Percentiles rank a stretch among this genome's conserved stretches.
These are phyloP conservation scores for Macquaria australasica DNA, from an alignment of 2,113 vertebrate genomes.

Conservation along the genomic window DNA sequence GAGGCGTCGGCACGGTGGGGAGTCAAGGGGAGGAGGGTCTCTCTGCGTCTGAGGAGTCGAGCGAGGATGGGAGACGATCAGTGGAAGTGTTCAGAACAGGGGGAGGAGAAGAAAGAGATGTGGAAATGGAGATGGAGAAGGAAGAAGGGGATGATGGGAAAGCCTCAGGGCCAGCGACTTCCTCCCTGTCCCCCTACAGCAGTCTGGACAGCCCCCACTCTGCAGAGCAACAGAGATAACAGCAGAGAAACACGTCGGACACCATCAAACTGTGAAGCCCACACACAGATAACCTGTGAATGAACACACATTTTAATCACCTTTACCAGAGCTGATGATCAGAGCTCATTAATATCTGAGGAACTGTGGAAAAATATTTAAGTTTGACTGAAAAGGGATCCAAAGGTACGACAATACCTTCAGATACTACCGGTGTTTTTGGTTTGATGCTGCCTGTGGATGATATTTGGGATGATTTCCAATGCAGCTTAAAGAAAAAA, in stretches of 20 bases:
- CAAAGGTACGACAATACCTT: neutral
- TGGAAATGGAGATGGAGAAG: slow-evolving; percentile 53
- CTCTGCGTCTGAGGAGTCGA: slow-evolving; percentile 88
- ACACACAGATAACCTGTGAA: slow-evolving; percentile 23
- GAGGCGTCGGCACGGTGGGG: slow-evolving; percentile 84
- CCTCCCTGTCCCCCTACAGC: slow-evolving; percentile 70
- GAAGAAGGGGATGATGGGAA: slow-evolving; percentile 63
- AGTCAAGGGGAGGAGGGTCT: slow-evolving; percentile 90
- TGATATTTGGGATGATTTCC: neutral
- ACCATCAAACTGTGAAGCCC: slow-evolving; percentile 39
- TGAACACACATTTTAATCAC: slow-evolving; percentile 14
- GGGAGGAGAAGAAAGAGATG: slow-evolving; percentile 59
- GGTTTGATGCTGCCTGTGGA: neutral
- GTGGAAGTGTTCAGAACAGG: slow-evolving; percentile 86
- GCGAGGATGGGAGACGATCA: slow-evolving; percentile 89
- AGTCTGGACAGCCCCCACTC: slow-evolving; percentile 69
- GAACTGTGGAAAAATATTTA: slow-evolving; percentile 31
- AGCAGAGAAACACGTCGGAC: slow-evolving; percentile 24
- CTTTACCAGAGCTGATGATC: slow-evolving; percentile 37
- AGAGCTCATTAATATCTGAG: slow-evolving; percentile 54
- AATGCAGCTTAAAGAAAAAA: slow-evolving; percentile 1
- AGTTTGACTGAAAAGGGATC: slow-evolving; percentile 16
- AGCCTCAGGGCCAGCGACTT: slow-evolving; percentile 40
- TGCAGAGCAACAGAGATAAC: slow-evolving; percentile 78
- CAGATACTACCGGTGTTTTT: neutral